A percentile compares a stretch with the other conserved stretches of the same genome.
These are phyloP conservation scores for Tragulus kanchil DNA, from an alignment of 2,113 vertebrate species.

Conservation along the genomic window DNA sequence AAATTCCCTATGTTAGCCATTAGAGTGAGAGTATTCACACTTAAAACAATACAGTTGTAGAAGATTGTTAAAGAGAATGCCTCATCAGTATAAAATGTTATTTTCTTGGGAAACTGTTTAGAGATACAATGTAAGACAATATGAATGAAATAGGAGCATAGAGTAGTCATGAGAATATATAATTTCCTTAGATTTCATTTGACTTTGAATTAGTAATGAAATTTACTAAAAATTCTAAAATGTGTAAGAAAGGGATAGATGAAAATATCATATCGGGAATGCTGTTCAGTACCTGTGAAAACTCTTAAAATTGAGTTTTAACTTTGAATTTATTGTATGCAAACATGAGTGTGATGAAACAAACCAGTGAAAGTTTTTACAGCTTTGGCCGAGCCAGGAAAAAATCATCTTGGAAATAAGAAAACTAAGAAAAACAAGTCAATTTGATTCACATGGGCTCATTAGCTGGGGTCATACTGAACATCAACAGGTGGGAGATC, in stretches of 20 bases:
- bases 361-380: no score
- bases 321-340: neutral
- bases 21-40: neutral
- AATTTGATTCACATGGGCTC: no score
- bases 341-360: neutral
- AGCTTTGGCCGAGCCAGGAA: no score
- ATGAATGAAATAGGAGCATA: neutral
- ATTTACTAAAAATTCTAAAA: neutral
- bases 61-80: neutral
- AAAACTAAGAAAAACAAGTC: no score
- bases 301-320: conserved; percentile 6
- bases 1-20: neutral
- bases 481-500: no score
- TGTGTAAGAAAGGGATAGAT: neutral
- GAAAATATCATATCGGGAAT: neutral
- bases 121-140: neutral
- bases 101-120: neutral
- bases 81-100: neutral
- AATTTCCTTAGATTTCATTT: neutral
- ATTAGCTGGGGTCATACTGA: no score
- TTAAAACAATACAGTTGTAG: neutral
- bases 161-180: neutral
- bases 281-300: neutral
- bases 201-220: neutral
- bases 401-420: no score